These are phyloP conservation scores for Ornithoptera alexandrae DNA, from an alignment of 2,888 invertebrate species.

Conservation along the genomic window DNA sequence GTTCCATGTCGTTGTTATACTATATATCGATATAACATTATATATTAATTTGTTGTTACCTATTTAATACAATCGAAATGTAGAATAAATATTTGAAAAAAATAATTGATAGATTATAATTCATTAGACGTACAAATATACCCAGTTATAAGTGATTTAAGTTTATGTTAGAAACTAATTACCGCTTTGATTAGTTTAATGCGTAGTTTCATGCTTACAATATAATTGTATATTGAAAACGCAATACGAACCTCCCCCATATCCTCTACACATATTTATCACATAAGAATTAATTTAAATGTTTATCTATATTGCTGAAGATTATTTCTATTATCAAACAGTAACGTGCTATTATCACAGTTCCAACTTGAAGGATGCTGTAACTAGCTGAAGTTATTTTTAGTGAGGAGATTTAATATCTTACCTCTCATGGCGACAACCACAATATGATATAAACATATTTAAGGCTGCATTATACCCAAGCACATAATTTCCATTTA, in stretches of 20 bases:
- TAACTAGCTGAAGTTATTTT: too few relatives aligned
- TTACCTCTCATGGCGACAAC: too few relatives aligned
- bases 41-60: slow-evolving; percentile 77
- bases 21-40: slow-evolving; percentile 58
- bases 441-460: not conserved
- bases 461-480: not conserved
- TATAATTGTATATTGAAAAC: not conserved
- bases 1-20: slow-evolving; percentile 68
- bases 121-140: not conserved
- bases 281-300: too few relatives aligned
- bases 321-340: too few relatives aligned
- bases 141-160: not conserved
- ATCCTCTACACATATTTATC: too few relatives aligned
- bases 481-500: not conserved
- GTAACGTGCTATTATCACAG: too few relatives aligned
- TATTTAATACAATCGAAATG: slow-evolving; percentile 70
- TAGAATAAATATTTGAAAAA: slow-evolving; percentile 73
- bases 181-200: not conserved
- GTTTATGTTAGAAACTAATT: not conserved
- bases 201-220: not conserved
- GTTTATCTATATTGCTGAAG: too few relatives aligned
- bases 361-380: too few relatives aligned
- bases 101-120: not conserved
- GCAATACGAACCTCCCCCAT: too few relatives aligned
- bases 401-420: too few relatives aligned